Base-by-base conservation (phyloP, 2,113 vertebrate species). In the Octodon degus region DNA sequence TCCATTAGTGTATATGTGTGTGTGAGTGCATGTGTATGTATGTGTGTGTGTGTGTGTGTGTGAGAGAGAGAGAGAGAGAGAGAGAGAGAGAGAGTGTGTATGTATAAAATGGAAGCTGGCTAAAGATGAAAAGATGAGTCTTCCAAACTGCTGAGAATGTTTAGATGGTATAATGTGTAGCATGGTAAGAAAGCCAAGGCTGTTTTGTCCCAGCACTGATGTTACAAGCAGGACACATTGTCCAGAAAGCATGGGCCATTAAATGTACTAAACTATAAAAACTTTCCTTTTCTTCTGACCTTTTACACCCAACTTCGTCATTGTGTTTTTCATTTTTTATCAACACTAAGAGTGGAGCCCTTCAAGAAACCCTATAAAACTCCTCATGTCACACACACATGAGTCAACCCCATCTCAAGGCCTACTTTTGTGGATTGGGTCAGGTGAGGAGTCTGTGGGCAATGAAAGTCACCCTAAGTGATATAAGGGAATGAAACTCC, bases 301-400 rank as follows among this genome's bases (percentile, higher is more conserved):
- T 53, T 50, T 7, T 62, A 32, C 62, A 25, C 43, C 55, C 92
- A 30, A 37, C 19, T 19, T 93, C 93, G 11, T 76, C 40, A 34
- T 83, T 40, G 10, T 86, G 16, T 50, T 77, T 96, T 72, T 86
- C 63, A 53, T 90, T 86, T 95, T 27, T 70, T 79, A 13, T 65
- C 94, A 84, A 9, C 37, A 83, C 37, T 40, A 43, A 63, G 37
- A 40, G 53, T 5, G 22, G 55, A 83, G n/a, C n/a, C 55, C 12
- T 83, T 82, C 20, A 60, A n/a, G 34, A 70, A 47, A 74, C 79
- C 5, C 40, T 34, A 9, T 60, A 7, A 62, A 63, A 4, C 50
- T 27, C 8, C 68, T 24, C 30, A 30, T 34, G 34, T 43, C 50
- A 3, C 34, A 81, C 7, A n/a, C 12, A 27, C 6, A 37, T 40